Base-by-base conservation (phyloP, 2,888 invertebrate species). In the Netelia inedita region DNA sequence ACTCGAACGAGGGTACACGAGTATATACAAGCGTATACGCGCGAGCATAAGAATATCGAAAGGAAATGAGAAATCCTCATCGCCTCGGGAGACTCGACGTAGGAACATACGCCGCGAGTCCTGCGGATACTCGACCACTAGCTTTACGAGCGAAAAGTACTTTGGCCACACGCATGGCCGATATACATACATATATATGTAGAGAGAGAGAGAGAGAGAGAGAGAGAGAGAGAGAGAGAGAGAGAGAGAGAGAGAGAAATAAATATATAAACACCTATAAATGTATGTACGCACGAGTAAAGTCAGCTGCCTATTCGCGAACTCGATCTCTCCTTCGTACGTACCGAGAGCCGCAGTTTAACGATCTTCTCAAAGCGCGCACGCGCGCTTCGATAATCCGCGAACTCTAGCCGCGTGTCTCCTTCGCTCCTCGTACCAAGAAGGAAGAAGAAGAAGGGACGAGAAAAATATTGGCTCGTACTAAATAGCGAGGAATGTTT, bases 261-360 rank as follows among this genome's bases (percentile, higher is more conserved):
- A 46, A 46, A 46, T 28, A 43, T 41, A 16, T 41, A 53, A 14
- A 68, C 35, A 66, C 57, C 23, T 83, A 41, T 46, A 63, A 46
- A 55, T 50, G 63, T 69, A 69, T 11, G 61, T 66, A 68, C 43
- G 35, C 57, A 46, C 46, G 14, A 16, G 43, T 61, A 35, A 69
- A 69, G 68, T 69, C 59, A 35, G 50, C 65, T 72, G 75, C 72
- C 53, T 46, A 73, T 80, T 72, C 76, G 66, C 78, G 63, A 46
- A 74, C 79, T 53, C 85, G 85, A 87, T 87, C 83, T 86, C 86
- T 80, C 83, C 85, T 35, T 85, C 85, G 84, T 84, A 86, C 14
- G 35, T 86, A 87, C 84, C 74, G 59, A 73, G 41, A 35, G 35
- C 35, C 82, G n/a, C n/a, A 50, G 57, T 83, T 85, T 87, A 83